Conservation (phyloP, 2,113 vertebrate species). For the Microtus richardsoni region DNA sequence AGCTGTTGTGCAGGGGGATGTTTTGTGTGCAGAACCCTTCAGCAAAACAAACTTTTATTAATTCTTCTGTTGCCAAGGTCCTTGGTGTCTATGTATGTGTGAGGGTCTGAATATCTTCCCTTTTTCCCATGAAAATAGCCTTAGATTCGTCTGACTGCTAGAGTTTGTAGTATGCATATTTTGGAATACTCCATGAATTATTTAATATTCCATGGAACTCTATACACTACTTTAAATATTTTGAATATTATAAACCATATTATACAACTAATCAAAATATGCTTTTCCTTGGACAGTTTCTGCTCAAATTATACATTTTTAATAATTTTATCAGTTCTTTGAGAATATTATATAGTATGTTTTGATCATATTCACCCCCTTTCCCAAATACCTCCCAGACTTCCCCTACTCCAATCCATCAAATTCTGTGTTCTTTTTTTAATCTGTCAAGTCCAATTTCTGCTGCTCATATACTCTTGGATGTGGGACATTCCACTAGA, state of each 20-base stretch:
- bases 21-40: neutral
- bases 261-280: constrained; percentile 21
- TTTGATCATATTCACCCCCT: neutral
- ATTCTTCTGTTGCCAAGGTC: neutral
- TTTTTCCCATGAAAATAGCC: neutral
- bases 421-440: neutral
- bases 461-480: neutral
- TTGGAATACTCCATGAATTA: neutral
- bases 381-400: neutral
- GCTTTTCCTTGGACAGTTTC: neutral
- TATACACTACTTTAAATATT: neutral
- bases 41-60: neutral
- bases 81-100: neutral
- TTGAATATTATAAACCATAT: constrained; percentile 17
- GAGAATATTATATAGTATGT: neutral
- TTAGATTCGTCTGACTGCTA: neutral
- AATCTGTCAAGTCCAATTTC: neutral
- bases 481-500: neutral
- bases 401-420: neutral
- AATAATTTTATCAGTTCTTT: neutral
- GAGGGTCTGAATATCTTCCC: neutral
- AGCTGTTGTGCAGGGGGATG: neutral
- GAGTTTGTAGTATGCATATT: neutral
- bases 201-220: neutral
- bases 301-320: neutral